Conservation (phyloP, 2,797 vertebrate genomes). For the Sternotherus odoratus region DNA sequence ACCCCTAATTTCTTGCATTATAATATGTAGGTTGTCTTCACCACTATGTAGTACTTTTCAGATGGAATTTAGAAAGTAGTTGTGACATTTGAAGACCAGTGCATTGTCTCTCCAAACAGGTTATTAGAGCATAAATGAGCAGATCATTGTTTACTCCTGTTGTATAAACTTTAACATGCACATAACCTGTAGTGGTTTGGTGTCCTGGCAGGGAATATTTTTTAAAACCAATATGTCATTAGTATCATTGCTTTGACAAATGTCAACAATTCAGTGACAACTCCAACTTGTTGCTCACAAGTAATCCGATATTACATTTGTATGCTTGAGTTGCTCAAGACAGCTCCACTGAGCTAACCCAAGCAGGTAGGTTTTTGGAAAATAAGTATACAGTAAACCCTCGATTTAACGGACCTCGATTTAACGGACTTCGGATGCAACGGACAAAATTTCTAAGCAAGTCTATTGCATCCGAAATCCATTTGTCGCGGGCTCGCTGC, state of each 20-base stretch:
- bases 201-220: conserved; percentile 16
- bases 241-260: conserved; percentile 8
- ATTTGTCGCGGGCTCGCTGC: too few relatives aligned
- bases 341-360: background rate
- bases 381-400: too few relatives aligned
- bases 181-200: background rate
- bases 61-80: conserved; percentile 30
- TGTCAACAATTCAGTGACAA: background rate
- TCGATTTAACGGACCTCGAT: too few relatives aligned
- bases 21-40: background rate
- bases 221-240: conserved; percentile 40
- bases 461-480: too few relatives aligned
- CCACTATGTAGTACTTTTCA: conserved; percentile 15
- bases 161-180: conserved; percentile 23
- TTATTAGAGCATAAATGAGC: conserved; percentile 25
- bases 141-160: background rate
- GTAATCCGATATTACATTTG: background rate
- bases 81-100: conserved; percentile 38
- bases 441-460: too few relatives aligned
- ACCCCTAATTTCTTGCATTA: background rate
- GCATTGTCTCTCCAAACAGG: conserved; percentile 10
- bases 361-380: background rate
- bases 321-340: background rate
- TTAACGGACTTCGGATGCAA: too few relatives aligned
- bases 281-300: background rate